Conservation (phyloP, 2,113 vertebrate genomes). For the Xenotilapia caudafasciata region DNA sequence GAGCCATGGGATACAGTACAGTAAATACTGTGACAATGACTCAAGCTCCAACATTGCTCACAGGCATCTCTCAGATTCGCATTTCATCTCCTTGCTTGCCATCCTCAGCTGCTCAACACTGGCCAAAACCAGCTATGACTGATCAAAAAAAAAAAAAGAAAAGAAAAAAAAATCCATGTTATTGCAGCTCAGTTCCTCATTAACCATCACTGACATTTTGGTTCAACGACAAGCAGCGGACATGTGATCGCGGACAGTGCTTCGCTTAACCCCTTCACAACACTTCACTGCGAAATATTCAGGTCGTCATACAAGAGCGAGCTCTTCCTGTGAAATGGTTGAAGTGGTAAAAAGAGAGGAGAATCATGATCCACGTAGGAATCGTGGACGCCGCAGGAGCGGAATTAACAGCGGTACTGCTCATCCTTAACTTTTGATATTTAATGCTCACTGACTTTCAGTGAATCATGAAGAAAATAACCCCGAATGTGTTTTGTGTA, state of each 20-base stretch:
- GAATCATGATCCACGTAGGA: neutral
- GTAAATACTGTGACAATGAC: conserved; percentile 67
- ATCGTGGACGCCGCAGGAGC: neutral
- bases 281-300: neutral
- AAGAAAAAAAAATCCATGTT: neutral
- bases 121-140: conserved; percentile 31
- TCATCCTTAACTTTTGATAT: neutral
- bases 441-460: neutral
- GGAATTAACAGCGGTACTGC: neutral
- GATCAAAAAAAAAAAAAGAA: neutral
- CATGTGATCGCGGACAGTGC: neutral
- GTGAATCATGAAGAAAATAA: conserved; percentile 20
- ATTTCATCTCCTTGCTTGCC: conserved; percentile 48
- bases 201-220: conserved; percentile 18
- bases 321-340: neutral
- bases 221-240: neutral
- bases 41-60: conserved; percentile 59
- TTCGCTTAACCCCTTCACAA: neutral
- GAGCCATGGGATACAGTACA: conserved; percentile 54
- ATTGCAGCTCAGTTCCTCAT: neutral
- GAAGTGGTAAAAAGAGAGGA: neutral
- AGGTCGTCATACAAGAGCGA: neutral
- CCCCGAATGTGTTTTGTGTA: conserved; percentile 27
- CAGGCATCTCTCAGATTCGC: conserved; percentile 50
- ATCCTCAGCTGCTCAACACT: conserved; percentile 24